These are phyloP conservation scores for Telenomus remus DNA, from an alignment of 1,140 invertebrate species.

Conservation along the genomic window DNA sequence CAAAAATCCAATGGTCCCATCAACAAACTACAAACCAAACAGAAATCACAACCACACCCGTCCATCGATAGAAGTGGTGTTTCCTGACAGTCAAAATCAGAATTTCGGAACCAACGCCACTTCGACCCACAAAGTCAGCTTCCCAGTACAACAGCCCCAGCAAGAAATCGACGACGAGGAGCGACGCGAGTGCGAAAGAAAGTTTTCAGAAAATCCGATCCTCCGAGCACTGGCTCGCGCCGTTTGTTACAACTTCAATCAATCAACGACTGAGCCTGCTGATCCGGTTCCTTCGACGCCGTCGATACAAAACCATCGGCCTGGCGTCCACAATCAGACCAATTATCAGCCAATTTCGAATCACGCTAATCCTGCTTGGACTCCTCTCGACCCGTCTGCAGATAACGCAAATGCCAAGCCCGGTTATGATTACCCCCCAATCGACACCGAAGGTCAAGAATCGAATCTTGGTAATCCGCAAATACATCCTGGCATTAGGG, in stretches of 20 bases:
- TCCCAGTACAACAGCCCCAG: not conserved
- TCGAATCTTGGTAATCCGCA: constrained; percentile 14
- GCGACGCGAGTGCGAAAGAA: constrained; percentile 21
- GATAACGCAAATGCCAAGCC: constrained; percentile 8
- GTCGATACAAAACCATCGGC: not conserved
- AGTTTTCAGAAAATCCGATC: constrained; percentile 19
- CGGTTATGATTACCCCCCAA: constrained; percentile 7
- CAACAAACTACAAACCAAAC: constrained; percentile 8
- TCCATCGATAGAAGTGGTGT: constrained; percentile 1
- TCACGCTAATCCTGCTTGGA: constrained; percentile 8
- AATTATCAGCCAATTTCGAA: constrained; percentile 3
- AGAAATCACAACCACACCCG: not conserved
- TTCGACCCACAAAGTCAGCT: no score
- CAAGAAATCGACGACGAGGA: not conserved
- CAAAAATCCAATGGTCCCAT: constrained; percentile 13
- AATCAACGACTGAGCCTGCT: not conserved
- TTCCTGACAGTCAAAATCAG: constrained; percentile 16
- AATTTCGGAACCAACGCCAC: not conserved
- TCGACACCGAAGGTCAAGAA: constrained; percentile 30
- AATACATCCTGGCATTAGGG: constrained; percentile 17
- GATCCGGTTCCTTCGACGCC: constrained; percentile 2
- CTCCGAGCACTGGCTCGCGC: constrained; percentile 15
- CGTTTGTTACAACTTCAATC: constrained; percentile 18
- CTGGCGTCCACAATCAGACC: constrained; percentile 1
- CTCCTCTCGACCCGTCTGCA: not conserved